Evolutionary conservation across 2,797 vertebrate genomes (phyloP).

Genomic region (Pangasius djambal): DNA sequence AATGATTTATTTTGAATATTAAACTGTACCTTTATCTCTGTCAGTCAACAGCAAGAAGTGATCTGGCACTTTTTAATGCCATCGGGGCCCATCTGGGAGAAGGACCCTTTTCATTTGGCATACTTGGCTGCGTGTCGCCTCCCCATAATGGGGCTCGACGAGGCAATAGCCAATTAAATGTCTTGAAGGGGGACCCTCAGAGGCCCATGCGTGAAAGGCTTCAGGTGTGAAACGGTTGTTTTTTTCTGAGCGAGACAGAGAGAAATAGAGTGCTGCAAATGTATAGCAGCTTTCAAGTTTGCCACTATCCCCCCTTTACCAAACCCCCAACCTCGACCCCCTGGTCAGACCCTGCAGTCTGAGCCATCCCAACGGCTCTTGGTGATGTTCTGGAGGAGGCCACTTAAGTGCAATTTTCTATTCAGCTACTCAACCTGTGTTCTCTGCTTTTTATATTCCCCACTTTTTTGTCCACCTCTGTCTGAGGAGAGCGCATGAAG

Average conservation of each 20-base stretch:
- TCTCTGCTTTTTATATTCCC: conserved; percentile 77
- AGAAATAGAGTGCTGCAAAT: conserved; percentile 93
- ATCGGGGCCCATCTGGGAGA: conserved; percentile 85
- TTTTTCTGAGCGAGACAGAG: conserved; percentile 78
- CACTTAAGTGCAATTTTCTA: conserved; percentile 99
- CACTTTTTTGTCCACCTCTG: conserved; percentile 68
- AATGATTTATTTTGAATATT: conserved; percentile 58
- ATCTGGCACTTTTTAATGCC: conserved; percentile 85
- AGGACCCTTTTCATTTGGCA: conserved; percentile 91
- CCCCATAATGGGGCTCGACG: conserved; percentile 93
- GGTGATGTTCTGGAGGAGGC: conserved; percentile 87
- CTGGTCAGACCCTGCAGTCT: conserved; percentile 64
- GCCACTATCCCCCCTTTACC: conserved; percentile 76
- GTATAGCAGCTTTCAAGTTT: conserved; percentile 97
- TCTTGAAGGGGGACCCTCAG: conserved; percentile 96
- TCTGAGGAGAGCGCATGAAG: conserved; percentile 85
- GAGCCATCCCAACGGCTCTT: conserved; percentile 78
- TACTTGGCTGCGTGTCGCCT: conserved; percentile 90
- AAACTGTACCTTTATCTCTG: conserved; percentile 70
- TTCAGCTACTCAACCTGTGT: conserved; percentile 92
- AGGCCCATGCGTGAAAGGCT: conserved; percentile 92
- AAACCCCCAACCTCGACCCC: conserved; percentile 76
- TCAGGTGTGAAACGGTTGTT: conserved; percentile 99
- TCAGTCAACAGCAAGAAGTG: conserved; percentile 86
- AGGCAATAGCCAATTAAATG: conserved; percentile 99